Evolutionary conservation across 2,797 vertebrate genomes (phyloP), one percentile per base, ranked within the genome.

Genomic region (Botia kubotai): DNA sequence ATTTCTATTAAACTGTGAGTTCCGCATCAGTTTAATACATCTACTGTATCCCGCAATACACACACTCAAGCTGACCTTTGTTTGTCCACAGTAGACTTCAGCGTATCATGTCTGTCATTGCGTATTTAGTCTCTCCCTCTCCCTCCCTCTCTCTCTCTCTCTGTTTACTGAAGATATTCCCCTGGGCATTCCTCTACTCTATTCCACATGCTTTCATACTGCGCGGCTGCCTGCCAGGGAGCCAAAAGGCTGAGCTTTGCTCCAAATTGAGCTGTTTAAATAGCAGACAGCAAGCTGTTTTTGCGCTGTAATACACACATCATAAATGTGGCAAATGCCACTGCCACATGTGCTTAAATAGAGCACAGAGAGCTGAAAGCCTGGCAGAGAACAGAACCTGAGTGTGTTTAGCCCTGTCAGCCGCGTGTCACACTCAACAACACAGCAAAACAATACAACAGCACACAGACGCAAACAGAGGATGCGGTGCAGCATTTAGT

Each of bases 111-210:
- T 83, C 83, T 68, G 86, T 83, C 81, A 84, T 72, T 83, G 76
- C 65, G 65, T 81, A 80, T 86, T 84, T 82, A 83, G 78, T 82
- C 82, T 79, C 33, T 86, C 39, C 6, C 39, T 43, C 80, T 67
- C 82, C 82, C 82, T 67, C 72, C 29, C 29, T 14, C 62, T 75
- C 67, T 79, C 83, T 66, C 63, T 65, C 62, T 68, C 67, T 87
- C 87, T 86, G 88, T 90, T 91, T 89, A 88, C 87, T 88, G 86
- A n/a, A 80, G 82, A 86, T 76, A 80, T 84, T 90, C 87, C 90
- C 87, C 48, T 60, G 81, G 86, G 88, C 87, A 84, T 85, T 67
- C 67, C 80, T 81, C 60, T 89, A 84, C 88, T 88, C 86, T 86
- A 87, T 75, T 82, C 72, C 76, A 66, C 77, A 80, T 72, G 79